Conservation (phyloP, 2,113 vertebrate species). For the Tupaia chinensis region DNA sequence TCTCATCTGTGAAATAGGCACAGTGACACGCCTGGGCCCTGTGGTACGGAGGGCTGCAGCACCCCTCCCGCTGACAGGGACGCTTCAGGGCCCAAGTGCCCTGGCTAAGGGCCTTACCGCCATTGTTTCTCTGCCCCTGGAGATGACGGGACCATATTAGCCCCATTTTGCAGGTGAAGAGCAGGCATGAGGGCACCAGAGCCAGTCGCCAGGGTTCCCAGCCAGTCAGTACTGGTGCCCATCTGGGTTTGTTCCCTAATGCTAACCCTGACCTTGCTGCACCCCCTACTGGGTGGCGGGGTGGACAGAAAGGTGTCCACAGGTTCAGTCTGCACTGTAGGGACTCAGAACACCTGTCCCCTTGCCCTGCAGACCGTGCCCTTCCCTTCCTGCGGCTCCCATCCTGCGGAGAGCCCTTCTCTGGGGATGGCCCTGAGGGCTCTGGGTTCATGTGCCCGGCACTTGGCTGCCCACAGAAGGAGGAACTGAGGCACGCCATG, state of each 20-base stretch:
- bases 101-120: background rate
- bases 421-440: background rate
- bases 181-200: background rate
- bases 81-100: background rate
- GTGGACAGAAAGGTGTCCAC: no score
- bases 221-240: background rate
- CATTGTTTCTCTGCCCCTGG: background rate
- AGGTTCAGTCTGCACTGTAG: background rate
- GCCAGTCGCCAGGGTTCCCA: background rate
- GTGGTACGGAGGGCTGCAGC: rapidly evolving
- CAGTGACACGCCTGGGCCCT: rapidly evolving
- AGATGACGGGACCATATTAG: background rate
- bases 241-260: background rate
- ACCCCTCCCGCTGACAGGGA: background rate
- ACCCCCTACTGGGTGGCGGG: no score
- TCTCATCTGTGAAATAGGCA: background rate
- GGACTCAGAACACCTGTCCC: background rate
- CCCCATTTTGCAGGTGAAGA: background rate
- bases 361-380: background rate
- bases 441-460: background rate
- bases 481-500: background rate
- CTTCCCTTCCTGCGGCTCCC: background rate
- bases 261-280: background rate
- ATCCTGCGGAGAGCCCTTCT: background rate
- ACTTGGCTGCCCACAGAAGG: no score